A percentile compares a stretch with the other conserved stretches of the same genome.
These are phyloP conservation scores for Antrozous pallidus DNA, from an alignment of 2,797 vertebrate genomes.

Conservation along the genomic window DNA sequence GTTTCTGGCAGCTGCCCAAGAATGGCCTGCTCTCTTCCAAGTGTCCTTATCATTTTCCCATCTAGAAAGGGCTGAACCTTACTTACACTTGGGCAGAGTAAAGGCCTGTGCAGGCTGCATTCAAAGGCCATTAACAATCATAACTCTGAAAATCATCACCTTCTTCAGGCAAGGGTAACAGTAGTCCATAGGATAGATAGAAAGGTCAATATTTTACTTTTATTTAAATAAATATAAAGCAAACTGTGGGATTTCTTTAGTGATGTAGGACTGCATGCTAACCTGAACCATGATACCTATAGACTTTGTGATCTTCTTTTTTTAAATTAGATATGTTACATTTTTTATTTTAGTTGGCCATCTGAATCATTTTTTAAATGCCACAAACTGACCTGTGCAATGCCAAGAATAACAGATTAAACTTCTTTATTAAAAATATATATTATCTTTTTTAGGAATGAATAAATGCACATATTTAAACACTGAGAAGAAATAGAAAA, in stretches of 20 bases:
- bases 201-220: constrained; percentile 66
- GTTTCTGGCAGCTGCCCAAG: constrained; percentile 78
- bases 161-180: constrained; percentile 73
- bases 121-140: constrained; percentile 78
- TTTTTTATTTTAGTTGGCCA: neutral
- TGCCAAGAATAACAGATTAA: neutral
- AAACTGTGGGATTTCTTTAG: constrained; percentile 58
- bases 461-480: neutral
- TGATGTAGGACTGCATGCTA: neutral
- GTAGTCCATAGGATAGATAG: constrained; percentile 58
- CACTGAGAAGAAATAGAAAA: neutral
- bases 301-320: neutral
- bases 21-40: constrained; percentile 73
- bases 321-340: no score
- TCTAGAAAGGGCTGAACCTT: constrained; percentile 76
- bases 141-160: constrained; percentile 78
- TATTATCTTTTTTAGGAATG: neutral
- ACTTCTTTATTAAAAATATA: neutral
- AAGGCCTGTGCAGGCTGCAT: constrained; percentile 72
- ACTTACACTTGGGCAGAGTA: constrained; percentile 59
- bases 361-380: neutral
- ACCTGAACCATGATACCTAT: neutral
- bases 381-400: neutral
- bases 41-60: constrained; percentile 74
- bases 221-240: constrained; percentile 66